These are phyloP conservation scores for Jaculus jaculus DNA, from an alignment of 2,113 vertebrate genomes.

Conservation along the genomic window DNA sequence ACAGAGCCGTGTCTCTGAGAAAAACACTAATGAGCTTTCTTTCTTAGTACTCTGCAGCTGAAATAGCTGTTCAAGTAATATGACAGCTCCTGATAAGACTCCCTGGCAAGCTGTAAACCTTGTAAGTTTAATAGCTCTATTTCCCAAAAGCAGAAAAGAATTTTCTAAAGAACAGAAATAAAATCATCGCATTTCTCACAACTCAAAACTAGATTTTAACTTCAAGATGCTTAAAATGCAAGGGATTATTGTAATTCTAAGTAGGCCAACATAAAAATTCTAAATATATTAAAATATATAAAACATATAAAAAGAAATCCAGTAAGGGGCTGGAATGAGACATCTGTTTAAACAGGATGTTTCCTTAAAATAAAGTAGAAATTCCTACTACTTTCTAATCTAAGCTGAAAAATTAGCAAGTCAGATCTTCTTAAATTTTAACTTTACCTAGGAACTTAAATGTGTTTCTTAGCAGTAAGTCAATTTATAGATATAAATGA, in stretches of 20 bases:
- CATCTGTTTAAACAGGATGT: slow-evolving; percentile 46
- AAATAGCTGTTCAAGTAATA: slow-evolving; percentile 52
- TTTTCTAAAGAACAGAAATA: slow-evolving; percentile 53
- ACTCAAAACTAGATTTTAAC: slow-evolving; percentile 33
- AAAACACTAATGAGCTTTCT: slow-evolving; percentile 16
- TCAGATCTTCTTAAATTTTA: slow-evolving; percentile 46
- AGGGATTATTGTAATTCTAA: slow-evolving; percentile 53
- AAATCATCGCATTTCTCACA: slow-evolving; percentile 57
- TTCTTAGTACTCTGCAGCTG: neutral
- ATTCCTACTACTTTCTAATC: slow-evolving; percentile 58
- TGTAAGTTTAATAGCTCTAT: neutral
- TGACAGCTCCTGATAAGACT: slow-evolving; percentile 13
- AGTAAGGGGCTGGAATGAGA: slow-evolving; percentile 59
- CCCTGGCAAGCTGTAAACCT: slow-evolving; percentile 15
- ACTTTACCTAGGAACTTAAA: slow-evolving; percentile 49
- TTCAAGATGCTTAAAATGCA: slow-evolving; percentile 32
- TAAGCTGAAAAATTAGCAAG: slow-evolving; percentile 24
- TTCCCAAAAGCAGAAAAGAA: slow-evolving; percentile 42
- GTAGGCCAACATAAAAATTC: slow-evolving; percentile 13
- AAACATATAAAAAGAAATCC: slow-evolving; percentile 58
- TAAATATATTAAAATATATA: slow-evolving; percentile 59
- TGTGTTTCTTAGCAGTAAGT: slow-evolving; percentile 1
- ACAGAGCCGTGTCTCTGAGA: neutral
- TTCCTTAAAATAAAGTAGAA: slow-evolving; percentile 43
- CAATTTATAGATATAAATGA: slow-evolving; percentile 51